Percentiles rank a stretch among this genome's conserved stretches.
Evolutionary conservation across 2,888 invertebrate genomes (phyloP).

Genomic region (Baronia brevicornis): DNA sequence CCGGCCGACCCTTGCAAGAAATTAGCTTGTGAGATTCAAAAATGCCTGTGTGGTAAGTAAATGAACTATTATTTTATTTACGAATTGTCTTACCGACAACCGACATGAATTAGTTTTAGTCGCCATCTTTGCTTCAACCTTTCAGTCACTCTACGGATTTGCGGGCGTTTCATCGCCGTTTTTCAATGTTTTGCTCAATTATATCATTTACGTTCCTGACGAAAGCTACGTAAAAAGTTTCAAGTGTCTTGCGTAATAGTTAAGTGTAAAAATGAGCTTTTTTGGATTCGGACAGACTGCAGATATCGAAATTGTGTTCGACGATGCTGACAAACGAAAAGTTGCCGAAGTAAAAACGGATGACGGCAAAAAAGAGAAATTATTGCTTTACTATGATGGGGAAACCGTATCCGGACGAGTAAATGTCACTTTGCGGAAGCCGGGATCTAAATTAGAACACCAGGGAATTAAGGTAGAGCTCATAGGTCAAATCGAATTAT

Average conservation of each 20-base stretch:
- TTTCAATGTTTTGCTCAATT: conserved; percentile 72
- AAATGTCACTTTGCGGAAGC: conserved; percentile 94
- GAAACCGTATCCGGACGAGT: conserved; percentile 98
- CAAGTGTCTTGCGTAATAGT: conserved; percentile 41
- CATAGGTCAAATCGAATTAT: conserved; percentile 98
- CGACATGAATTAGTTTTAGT: conserved; percentile 65
- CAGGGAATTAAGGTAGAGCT: conserved; percentile 99
- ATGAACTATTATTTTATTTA: conserved; percentile 48
- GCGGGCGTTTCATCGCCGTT: conserved; percentile 73
- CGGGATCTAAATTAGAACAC: conserved; percentile 97
- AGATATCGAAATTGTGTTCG: conserved; percentile 97
- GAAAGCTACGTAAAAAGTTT: conserved; percentile 55
- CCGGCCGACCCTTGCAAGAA: conserved; percentile 85
- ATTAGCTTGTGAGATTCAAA: conserved; percentile 86
- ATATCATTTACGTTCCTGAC: conserved; percentile 49
- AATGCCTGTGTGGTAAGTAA: conserved; percentile 82
- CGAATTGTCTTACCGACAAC: conserved; percentile 54
- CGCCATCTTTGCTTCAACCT: conserved; percentile 74
- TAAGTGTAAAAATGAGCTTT: conserved; percentile 85
- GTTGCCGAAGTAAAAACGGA: conserved; percentile 97
- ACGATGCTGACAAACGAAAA: conserved; percentile 95
- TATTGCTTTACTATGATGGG: conserved; percentile 97
- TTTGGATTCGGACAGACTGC: conserved; percentile 99
- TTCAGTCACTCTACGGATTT: conserved; percentile 65
- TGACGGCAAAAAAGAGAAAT: conserved; percentile 96